These are phyloP conservation scores for Triops longicaudatus DNA, from an alignment of 1,140 invertebrate species.

Conservation along the genomic window DNA sequence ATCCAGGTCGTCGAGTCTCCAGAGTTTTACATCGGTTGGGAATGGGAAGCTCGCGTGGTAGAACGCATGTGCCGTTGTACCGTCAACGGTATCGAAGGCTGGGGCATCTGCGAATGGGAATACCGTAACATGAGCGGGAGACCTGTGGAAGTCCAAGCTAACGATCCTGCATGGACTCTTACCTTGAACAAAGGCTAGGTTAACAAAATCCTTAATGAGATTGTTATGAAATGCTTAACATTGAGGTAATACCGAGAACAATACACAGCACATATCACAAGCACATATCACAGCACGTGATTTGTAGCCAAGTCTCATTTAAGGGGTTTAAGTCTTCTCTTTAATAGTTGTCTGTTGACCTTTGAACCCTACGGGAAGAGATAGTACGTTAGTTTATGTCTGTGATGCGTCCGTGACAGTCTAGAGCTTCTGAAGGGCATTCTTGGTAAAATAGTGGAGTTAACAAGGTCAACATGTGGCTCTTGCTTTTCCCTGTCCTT, in stretches of 20 bases:
- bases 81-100: constrained; percentile 53
- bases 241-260: not conserved
- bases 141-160: constrained; percentile 35
- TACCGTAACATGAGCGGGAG: constrained; percentile 48
- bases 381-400: not conserved
- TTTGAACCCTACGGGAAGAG: not conserved
- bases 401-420: not conserved
- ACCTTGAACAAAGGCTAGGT: constrained; percentile 21
- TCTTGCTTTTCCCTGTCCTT: constrained; percentile 6
- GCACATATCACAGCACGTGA: no score
- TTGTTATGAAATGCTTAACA: not conserved
- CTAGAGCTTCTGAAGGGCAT: not conserved
- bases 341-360: not conserved
- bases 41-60: constrained; percentile 57
- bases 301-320: not conserved
- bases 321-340: not conserved
- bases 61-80: constrained; percentile 53
- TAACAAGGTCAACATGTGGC: constrained; percentile 4
- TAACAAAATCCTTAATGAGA: not conserved
- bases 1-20: constrained; percentile 50
- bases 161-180: constrained; percentile 44
- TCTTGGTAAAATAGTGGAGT: not conserved
- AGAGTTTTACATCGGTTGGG: constrained; percentile 55
- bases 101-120: constrained; percentile 61
- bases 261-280: no score